Conservation (phyloP, 2,113 vertebrate species). For the Cyprinus carpio region DNA sequence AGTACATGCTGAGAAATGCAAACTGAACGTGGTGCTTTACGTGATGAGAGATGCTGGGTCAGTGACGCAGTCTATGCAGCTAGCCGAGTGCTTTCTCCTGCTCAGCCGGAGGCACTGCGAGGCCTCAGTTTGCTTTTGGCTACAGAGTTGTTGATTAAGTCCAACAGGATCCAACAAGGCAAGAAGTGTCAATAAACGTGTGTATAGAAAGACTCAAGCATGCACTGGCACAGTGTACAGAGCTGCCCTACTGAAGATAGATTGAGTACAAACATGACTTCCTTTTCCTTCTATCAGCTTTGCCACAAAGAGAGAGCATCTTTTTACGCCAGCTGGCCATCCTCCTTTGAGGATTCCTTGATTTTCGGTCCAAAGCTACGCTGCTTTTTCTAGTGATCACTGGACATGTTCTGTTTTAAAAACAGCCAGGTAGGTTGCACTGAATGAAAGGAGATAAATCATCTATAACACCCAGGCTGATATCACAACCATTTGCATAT, state of each 20-base stretch:
- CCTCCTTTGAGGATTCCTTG: constrained; percentile 40
- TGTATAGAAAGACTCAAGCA: not conserved
- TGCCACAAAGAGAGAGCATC: not conserved
- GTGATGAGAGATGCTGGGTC: constrained; percentile 20
- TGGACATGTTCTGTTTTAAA: constrained; percentile 43
- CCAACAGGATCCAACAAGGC: not conserved
- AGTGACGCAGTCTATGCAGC: constrained; percentile 32
- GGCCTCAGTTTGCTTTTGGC: not conserved
- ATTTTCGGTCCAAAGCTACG: too few relatives aligned
- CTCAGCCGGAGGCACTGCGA: too few relatives aligned
- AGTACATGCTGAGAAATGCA: constrained; percentile 33
- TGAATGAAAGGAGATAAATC: constrained; percentile 14
- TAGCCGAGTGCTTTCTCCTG: not conserved
- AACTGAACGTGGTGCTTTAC: constrained; percentile 18
- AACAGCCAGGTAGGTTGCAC: constrained; percentile 27
- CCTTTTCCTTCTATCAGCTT: not conserved
- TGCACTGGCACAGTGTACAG: too few relatives aligned
- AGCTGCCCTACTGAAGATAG: not conserved
- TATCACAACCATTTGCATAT: constrained; percentile 1
- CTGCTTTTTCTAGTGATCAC: too few relatives aligned
- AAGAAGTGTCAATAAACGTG: constrained; percentile 22
- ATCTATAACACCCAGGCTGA: constrained; percentile 12
- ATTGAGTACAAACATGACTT: not conserved
- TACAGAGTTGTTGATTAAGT: not conserved
- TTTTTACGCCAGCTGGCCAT: constrained; percentile 20